Base-by-base conservation (phyloP, 1,140 invertebrate species). In the Camponotus floridanus region DNA sequence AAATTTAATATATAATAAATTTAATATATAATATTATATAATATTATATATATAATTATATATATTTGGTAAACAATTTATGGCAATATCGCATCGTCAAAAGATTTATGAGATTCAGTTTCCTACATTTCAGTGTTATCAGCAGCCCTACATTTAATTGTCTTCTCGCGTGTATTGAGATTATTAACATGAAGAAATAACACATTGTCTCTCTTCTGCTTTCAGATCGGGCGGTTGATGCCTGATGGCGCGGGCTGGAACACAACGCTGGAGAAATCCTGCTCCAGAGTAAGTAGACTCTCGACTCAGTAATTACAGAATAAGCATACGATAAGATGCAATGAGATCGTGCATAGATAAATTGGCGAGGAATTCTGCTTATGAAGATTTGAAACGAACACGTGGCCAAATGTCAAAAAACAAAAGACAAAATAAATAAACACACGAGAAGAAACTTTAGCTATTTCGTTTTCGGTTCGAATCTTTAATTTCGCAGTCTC, bases 221-320 rank as follows among this genome's bases (percentile, higher is more conserved):
- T 94, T n/a, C 92, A 95, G 94, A 87, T 92, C 90, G 92, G 93
- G 92, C 92, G 91, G 91, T 94, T 93, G 91, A 95, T 93, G 94
- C 93, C 93, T 94, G 91, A 95, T 95, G 94, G 94, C 94, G 94
- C 94, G 94, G 90, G 94, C 94, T 95, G 94, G 94, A 87, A 95
- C 94, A 81, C 94, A 95, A 92, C 94, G 94, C 92, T 95, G 94
- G 94, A 95, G 94, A 91, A 95, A 95, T 94, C 94, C 94, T 81
- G 93, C 94, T 93, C 94, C 94, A 93, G 94, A 95, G 94, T 95
- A 95, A 95, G 94, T 95, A 91, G 76, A 88, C 31, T 83, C 80
- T n/a, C 6, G 51, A 73, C 45, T 73, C 26, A 71, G 4, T 31
- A 55, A 9, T 73, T 26, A 11, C 36, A 13, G 21, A 81, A 61